Percentiles rank a stretch among this genome's conserved stretches.
These are phyloP conservation scores for Stictonetta naevosa DNA, from an alignment of 2,113 vertebrate genomes.

Conservation along the genomic window DNA sequence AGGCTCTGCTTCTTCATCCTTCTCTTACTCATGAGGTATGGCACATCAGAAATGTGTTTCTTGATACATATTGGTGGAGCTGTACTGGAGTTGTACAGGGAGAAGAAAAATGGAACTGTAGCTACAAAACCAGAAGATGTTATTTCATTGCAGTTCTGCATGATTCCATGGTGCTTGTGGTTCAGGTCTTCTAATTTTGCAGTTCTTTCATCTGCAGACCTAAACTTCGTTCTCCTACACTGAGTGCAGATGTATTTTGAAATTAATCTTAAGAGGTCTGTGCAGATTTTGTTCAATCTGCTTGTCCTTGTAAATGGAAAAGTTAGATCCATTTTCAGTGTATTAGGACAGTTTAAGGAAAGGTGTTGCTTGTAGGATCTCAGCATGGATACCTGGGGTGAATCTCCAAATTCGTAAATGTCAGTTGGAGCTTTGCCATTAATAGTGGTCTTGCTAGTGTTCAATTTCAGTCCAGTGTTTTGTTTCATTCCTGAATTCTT, in stretches of 20 bases:
- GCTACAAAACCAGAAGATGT: not conserved
- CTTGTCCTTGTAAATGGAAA: not conserved
- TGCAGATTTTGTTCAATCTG: not conserved
- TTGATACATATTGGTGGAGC: not conserved
- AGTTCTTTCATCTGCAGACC: not conserved
- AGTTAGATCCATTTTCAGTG: not conserved
- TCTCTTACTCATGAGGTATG: not conserved
- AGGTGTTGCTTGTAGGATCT: not conserved
- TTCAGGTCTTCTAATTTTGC: not conserved
- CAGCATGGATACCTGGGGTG: not conserved
- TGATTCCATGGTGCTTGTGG: not conserved
- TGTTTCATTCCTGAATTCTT: not conserved
- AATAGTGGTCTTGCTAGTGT: not conserved
- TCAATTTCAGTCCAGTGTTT: not conserved
- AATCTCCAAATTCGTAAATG: not conserved
- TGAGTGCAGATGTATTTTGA: not conserved
- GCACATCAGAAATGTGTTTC: not conserved
- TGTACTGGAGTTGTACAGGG: not conserved
- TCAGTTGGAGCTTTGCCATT: not conserved
- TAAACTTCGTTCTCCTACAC: not conserved
- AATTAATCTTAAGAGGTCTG: not conserved
- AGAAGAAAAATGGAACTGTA: not conserved
- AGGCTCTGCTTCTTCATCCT: not conserved
- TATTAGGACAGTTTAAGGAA: not conserved
- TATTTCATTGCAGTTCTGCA: not conserved